Conservation (phyloP, 2,888 invertebrate species). For the Drosophila meridionalis region DNA sequence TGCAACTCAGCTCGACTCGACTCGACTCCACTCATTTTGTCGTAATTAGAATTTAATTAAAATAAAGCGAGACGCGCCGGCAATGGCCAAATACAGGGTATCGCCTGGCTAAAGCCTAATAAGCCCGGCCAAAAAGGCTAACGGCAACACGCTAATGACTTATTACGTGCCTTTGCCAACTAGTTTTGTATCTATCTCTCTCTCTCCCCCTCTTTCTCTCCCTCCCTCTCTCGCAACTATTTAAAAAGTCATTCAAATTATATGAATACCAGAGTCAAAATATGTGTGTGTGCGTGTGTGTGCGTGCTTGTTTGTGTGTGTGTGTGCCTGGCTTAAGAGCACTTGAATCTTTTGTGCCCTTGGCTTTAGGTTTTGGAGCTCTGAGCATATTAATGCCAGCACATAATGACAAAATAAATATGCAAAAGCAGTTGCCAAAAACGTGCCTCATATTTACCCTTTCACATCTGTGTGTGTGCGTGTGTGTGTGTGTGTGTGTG, state of each 20-base stretch:
- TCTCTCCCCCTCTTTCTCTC: background rate
- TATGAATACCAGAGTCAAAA: slow-evolving; percentile 63
- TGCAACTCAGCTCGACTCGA: slow-evolving; percentile 57
- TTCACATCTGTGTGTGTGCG: slow-evolving; percentile 42
- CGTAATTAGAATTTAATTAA: slow-evolving; percentile 84
- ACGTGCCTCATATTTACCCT: slow-evolving; percentile 78
- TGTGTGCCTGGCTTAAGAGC: slow-evolving; percentile 54
- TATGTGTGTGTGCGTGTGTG: slow-evolving; percentile 16
- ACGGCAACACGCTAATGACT: slow-evolving; percentile 75
- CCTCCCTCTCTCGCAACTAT: slow-evolving; percentile 69
- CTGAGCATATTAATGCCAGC: slow-evolving; percentile 78
- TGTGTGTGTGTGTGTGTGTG: background rate
- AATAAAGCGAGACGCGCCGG: slow-evolving; percentile 60
- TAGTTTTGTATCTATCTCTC: slow-evolving; percentile 26
- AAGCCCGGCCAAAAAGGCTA: slow-evolving; percentile 58
- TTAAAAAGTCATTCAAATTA: slow-evolving; percentile 84
- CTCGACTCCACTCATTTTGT: background rate
- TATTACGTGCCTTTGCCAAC: slow-evolving; percentile 65
- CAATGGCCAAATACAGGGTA: slow-evolving; percentile 22
- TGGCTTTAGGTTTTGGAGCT: slow-evolving; percentile 29
- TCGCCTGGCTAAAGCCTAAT: slow-evolving; percentile 63
- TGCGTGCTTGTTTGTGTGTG: slow-evolving; percentile 23
- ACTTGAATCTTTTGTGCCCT: slow-evolving; percentile 48
- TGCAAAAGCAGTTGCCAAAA: slow-evolving; percentile 82
- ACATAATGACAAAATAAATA: slow-evolving; percentile 85